Conservation (phyloP, 1,140 invertebrate species). For the Aphaenogaster ashmeadi region DNA sequence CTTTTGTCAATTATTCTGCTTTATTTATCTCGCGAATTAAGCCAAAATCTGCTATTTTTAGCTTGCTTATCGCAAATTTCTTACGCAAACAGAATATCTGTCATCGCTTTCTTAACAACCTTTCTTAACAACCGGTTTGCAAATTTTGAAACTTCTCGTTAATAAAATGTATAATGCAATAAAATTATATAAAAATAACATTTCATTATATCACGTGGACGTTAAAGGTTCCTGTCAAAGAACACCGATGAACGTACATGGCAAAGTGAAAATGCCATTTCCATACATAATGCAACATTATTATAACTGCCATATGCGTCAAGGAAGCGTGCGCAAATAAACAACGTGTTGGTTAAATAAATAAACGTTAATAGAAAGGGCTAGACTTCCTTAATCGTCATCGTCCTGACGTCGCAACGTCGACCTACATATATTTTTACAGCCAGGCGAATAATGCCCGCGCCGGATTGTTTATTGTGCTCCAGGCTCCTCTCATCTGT, state of each 20-base stretch:
- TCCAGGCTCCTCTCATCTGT: constrained; percentile 9
- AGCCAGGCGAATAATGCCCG: constrained; percentile 48
- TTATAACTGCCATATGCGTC: background rate
- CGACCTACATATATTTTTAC: constrained; percentile 64
- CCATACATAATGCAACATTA: constrained; percentile 41
- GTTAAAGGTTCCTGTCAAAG: background rate
- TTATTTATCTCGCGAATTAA: background rate
- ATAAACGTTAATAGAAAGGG: constrained; percentile 52
- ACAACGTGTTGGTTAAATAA: constrained; percentile 52
- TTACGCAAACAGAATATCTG: background rate
- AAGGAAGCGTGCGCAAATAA: constrained; percentile 37
- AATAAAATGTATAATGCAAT: background rate
- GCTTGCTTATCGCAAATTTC: background rate
- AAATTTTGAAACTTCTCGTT: constrained; percentile 3
- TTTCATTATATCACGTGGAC: background rate
- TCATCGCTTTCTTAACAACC: background rate
- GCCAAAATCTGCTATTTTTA: background rate
- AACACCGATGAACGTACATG: background rate
- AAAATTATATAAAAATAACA: constrained; percentile 1
- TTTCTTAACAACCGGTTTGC: background rate
- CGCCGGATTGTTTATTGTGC: constrained; percentile 59
- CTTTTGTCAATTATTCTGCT: background rate
- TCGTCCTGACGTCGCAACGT: constrained; percentile 36
- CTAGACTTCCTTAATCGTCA: constrained; percentile 39
- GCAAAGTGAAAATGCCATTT: constrained; percentile 51